Conservation (phyloP, 53 echinoderm and acorn worm species). For the Astropecten irregularis region DNA sequence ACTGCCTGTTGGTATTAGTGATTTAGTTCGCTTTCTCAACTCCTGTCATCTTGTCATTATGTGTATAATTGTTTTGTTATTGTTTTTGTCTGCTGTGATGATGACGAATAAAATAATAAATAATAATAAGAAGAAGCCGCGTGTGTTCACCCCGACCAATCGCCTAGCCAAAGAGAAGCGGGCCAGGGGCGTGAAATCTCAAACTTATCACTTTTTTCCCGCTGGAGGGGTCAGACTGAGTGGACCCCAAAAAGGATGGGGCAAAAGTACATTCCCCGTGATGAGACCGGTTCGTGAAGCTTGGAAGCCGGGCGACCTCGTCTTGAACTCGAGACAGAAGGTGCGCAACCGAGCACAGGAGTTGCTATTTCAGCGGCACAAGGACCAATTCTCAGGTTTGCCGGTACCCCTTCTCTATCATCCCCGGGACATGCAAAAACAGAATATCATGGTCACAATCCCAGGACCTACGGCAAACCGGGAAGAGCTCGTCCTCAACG, state of each 20-base stretch:
- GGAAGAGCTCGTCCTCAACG: conserved; percentile 16
- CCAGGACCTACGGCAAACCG: background rate
- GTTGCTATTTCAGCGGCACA: background rate
- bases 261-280: background rate
- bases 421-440: conserved; percentile 1
- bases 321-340: background rate
- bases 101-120: too few species aligned
- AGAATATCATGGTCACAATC: background rate
- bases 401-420: conserved; percentile 18
- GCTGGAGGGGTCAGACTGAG: conserved; percentile 16
- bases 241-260: conserved; percentile 5
- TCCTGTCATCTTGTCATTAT: too few species aligned
- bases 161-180: conserved; percentile 12
- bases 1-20: too few species aligned
- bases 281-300: background rate
- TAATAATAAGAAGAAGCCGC: too few species aligned
- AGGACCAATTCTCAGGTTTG: background rate
- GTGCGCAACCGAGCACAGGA: conserved; percentile 10
- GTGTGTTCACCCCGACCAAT: conserved; percentile 7
- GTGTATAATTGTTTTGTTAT: too few species aligned
- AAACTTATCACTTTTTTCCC: conserved; percentile 17
- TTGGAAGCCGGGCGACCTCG: conserved; percentile 33
- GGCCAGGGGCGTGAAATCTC: background rate
- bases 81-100: too few species aligned
- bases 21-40: too few species aligned